A percentile compares a stretch with the other conserved stretches of the same genome.
These are phyloP conservation scores for Eulemur rufifrons DNA, from an alignment of 2,113 vertebrate species.

Conservation along the genomic window DNA sequence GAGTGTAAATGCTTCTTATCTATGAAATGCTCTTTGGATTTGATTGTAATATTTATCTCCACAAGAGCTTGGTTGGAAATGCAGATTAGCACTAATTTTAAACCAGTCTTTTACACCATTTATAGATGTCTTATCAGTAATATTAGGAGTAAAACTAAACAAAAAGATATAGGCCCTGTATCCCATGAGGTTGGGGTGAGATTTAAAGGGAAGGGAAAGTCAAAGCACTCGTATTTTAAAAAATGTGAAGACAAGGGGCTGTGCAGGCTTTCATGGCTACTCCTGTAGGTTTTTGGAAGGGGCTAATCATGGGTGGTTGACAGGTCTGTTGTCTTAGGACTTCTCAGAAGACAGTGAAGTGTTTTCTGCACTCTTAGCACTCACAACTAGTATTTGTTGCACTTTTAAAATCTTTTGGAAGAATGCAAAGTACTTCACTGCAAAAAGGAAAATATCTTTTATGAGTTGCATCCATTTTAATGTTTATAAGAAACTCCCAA, in stretches of 20 bases:
- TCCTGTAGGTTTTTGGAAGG: background rate
- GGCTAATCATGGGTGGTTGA: background rate
- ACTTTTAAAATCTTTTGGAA: constrained; percentile 10
- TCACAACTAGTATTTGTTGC: background rate
- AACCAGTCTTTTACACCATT: background rate
- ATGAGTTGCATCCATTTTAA: background rate
- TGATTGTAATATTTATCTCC: background rate
- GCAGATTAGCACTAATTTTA: background rate
- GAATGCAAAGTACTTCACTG: background rate
- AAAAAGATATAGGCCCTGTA: background rate
- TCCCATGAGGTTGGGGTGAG: background rate
- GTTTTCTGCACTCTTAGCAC: background rate
- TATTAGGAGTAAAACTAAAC: background rate
- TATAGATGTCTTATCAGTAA: background rate
- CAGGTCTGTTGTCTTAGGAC: background rate
- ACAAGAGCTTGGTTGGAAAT: background rate
- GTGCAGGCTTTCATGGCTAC: background rate
- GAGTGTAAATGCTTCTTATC: background rate
- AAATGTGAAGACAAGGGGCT: background rate
- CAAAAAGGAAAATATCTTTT: background rate
- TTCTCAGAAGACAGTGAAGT: constrained; percentile 25
- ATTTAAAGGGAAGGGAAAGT: background rate
- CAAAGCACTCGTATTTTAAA: background rate
- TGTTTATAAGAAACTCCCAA: constrained; percentile 5
- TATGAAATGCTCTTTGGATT: background rate